These are phyloP conservation scores for Serilophus lunatus DNA, from an alignment of 2,113 vertebrate genomes.

Conservation along the genomic window DNA sequence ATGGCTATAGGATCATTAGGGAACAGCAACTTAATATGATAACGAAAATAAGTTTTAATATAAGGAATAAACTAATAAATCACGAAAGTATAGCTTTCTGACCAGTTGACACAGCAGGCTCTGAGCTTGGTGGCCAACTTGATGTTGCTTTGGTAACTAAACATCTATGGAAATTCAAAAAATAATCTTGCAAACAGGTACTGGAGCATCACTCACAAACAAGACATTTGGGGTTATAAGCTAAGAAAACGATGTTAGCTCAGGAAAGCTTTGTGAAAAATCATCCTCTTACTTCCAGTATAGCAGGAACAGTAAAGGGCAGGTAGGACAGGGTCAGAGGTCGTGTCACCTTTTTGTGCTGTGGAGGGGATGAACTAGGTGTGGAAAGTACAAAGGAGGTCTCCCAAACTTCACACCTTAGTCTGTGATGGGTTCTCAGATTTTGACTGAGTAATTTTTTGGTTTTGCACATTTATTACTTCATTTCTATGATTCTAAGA, in stretches of 20 bases:
- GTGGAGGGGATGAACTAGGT: not conserved
- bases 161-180: not conserved
- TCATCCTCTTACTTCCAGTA: not conserved
- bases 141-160: not conserved
- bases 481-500: not conserved
- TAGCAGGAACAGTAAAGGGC: not conserved
- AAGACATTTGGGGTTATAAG: not conserved
- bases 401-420: not conserved
- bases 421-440: not conserved
- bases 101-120: not conserved
- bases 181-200: not conserved
- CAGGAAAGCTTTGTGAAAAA: not conserved
- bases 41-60: constrained; percentile 17
- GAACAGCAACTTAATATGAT: not conserved
- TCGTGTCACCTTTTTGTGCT: not conserved
- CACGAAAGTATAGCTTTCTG: not conserved
- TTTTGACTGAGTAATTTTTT: not conserved
- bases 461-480: not conserved
- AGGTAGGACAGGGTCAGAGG: not conserved
- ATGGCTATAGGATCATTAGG: not conserved
- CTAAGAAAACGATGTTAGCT: not conserved
- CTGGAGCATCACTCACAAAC: not conserved
- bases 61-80: not conserved
- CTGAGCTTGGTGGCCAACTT: not conserved
- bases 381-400: not conserved